Base-by-base conservation (phyloP, 2,888 invertebrate genomes). In the Actias luna region DNA sequence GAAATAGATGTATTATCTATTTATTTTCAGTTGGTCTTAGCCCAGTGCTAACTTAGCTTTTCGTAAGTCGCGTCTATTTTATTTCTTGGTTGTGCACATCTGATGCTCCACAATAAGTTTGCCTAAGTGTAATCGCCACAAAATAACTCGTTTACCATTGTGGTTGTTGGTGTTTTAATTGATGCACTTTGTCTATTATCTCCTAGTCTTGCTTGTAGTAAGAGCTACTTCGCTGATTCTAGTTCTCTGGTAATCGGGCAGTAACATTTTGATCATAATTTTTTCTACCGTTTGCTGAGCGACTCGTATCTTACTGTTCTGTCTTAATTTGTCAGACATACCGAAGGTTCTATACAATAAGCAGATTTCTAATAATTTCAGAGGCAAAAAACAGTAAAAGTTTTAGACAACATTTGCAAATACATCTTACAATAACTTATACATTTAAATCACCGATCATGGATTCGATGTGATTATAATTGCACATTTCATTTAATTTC, bases 401-500 rank as follows among this genome's bases (percentile, higher is more conserved):
- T 22, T 10, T 46, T 46, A 22, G 22, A 22, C 46, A 46, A 46
- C 8, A 2, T 46, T n/a, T 46, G 46, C 8, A 22, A 2, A 46
- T 12, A n/a, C 22, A 22, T 22, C 10, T 12, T 25, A 25, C 46
- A 22, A 46, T 7, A 22, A 46, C 22, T 22, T 46, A 22, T n/a
- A 33, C 8, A 33, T 42, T 42, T n/a, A 16, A n/a, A 42, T 42
- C 42, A 42, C n/a, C n/a, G n/a, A n/a, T 42, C 42, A 42, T 8
- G 8, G 22, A 46, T 67, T 65, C 64, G 76, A 77, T 72, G 73
- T 62, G 75, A 74, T 73, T 78, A 72, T 74, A 69, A 74, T 77
- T 75, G 36, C 61, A 55, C 35, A 64, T 60, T 33, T 50, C 27
- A 52, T 62, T 27, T 64, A 62, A 72, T 63, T 63, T 60, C 68